These are phyloP conservation scores for Keiferia lycopersicella DNA, from an alignment of 2,888 invertebrate species.

Conservation along the genomic window DNA sequence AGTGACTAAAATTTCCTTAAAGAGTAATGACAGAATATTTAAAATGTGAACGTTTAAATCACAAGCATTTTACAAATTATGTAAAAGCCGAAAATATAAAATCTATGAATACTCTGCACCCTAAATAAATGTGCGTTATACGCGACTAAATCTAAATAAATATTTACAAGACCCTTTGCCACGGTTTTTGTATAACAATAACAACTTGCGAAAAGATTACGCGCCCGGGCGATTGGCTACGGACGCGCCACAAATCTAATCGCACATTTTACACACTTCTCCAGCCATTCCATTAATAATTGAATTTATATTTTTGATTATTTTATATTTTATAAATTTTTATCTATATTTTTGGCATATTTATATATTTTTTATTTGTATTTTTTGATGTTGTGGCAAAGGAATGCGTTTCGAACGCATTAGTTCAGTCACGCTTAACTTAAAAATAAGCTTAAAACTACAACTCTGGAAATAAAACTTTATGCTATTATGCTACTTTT, in stretches of 20 bases:
- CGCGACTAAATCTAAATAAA: constrained; percentile 53
- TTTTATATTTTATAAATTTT: constrained; percentile 35
- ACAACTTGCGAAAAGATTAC: constrained; percentile 27
- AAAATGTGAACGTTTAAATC: constrained; percentile 6
- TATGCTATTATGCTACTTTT: neutral
- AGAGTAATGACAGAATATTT: constrained; percentile 7
- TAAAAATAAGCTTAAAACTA: constrained; percentile 24
- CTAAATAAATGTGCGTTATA: constrained; percentile 58
- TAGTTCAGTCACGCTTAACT: constrained; percentile 61
- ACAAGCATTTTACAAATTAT: constrained; percentile 12
- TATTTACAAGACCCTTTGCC: constrained; percentile 62
- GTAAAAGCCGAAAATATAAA: constrained; percentile 23
- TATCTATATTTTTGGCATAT: constrained; percentile 31
- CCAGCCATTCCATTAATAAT: constrained; percentile 57
- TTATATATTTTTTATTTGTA: constrained; percentile 37
- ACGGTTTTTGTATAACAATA: constrained; percentile 47
- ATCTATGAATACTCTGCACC: constrained; percentile 49
- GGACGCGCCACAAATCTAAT: constrained; percentile 26
- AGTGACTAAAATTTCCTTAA: constrained; percentile 14
- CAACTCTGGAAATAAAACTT: neutral
- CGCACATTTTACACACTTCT: constrained; percentile 40
- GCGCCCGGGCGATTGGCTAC: neutral
- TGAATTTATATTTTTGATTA: constrained; percentile 37
- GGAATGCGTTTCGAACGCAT: constrained; percentile 65
- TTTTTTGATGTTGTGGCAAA: constrained; percentile 50